Conservation (phyloP, 92 coral and sea anemone genomes). For the Epizoanthus illoricatus region DNA sequence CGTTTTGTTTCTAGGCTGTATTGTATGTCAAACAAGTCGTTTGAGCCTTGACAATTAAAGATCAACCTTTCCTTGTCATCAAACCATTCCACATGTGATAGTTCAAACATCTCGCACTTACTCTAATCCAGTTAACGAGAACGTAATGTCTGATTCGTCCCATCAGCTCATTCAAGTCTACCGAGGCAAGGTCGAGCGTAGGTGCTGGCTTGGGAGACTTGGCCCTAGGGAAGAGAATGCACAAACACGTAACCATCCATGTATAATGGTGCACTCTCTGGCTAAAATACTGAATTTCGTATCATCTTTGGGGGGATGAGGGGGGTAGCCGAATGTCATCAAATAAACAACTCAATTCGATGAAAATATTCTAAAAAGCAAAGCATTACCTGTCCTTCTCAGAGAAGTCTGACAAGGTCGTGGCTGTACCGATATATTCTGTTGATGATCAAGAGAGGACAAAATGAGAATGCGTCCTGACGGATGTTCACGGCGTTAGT, state of each 20-base stretch:
- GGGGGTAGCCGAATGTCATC: background rate
- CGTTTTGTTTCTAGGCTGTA: too few species aligned
- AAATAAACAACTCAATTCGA: too few species aligned
- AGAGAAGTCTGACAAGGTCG: conserved; percentile 54
- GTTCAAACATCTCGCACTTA: conserved; percentile 25
- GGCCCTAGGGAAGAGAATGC: conserved; percentile 27
- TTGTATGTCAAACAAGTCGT: too few species aligned
- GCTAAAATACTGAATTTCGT: background rate
- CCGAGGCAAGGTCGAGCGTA: conserved; percentile 68
- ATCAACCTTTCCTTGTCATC: background rate
- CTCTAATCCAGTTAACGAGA: conserved; percentile 92
- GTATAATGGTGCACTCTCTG: too few species aligned
- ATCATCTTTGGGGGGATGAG: background rate
- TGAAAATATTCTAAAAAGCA: too few species aligned
- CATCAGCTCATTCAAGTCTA: conserved; percentile 80
- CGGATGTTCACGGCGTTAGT: too few species aligned
- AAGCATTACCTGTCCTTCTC: conserved; percentile 57
- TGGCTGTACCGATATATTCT: conserved; percentile 92
- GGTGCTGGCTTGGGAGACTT: conserved; percentile 43
- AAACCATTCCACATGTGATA: too few species aligned
- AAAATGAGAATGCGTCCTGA: background rate
- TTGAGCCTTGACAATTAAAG: too few species aligned
- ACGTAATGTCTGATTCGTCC: conserved; percentile 93
- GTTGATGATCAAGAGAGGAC: conserved; percentile 4
- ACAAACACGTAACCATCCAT: too few species aligned